These are phyloP conservation scores for Archocentrus centrarchus DNA, from an alignment of 2,113 vertebrate genomes.

Conservation along the genomic window DNA sequence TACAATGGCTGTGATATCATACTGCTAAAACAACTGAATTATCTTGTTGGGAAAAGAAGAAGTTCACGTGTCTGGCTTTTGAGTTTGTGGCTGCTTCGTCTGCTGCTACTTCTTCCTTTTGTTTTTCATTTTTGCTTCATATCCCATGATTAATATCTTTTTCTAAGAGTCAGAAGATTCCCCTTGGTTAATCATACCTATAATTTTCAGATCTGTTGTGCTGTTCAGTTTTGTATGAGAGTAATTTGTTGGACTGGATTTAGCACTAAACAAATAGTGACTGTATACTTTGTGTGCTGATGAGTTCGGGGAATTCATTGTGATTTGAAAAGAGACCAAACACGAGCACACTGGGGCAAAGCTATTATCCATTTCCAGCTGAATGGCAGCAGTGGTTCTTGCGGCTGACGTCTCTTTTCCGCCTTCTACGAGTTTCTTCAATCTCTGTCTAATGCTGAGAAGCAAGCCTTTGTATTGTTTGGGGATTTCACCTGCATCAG, in stretches of 20 bases:
- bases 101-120: constrained; percentile 3
- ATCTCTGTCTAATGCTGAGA: constrained; percentile 23
- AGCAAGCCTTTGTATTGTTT: constrained; percentile 34
- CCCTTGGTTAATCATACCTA: background rate
- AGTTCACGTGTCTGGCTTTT: constrained; percentile 29
- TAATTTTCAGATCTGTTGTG: constrained; percentile 7
- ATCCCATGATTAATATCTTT: background rate
- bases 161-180: background rate
- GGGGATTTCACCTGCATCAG: constrained; percentile 87
- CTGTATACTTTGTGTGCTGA: background rate
- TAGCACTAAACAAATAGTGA: constrained; percentile 16
- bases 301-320: constrained; percentile 34
- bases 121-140: background rate
- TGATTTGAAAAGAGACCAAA: constrained; percentile 51
- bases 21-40: background rate
- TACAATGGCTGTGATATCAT: background rate
- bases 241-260: background rate
- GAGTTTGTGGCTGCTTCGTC: constrained; percentile 32
- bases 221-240: background rate
- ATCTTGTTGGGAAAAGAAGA: constrained; percentile 47
- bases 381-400: constrained; percentile 49
- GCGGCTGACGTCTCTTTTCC: constrained; percentile 50
- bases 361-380: constrained; percentile 46
- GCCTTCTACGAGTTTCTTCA: constrained; percentile 16
- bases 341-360: constrained; percentile 27